A percentile compares a stretch with the other conserved stretches of the same genome.
Evolutionary conservation across 2,888 invertebrate genomes (phyloP).

Genomic region (Caenorhabditis angaria): DNA sequence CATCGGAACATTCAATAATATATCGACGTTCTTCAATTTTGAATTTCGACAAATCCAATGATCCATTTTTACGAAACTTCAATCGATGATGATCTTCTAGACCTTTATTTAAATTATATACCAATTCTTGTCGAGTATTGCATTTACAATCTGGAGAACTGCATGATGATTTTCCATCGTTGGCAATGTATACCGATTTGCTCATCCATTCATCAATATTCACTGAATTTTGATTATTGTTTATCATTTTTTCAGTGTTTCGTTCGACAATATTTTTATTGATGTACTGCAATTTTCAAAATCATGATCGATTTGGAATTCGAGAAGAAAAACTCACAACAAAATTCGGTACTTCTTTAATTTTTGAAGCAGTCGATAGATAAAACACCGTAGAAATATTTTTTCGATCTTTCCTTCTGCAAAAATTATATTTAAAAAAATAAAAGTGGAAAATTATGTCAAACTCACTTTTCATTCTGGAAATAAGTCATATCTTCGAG

Average conservation of each 20-base stretch:
- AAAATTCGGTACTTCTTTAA: not conserved
- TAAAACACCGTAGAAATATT: not conserved
- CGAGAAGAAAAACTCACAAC: not conserved
- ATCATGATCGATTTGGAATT: too few relatives aligned
- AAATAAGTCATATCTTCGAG: not conserved
- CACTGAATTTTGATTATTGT: not conserved
- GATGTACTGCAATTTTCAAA: too few relatives aligned
- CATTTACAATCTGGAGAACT: not conserved
- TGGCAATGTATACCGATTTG: too few relatives aligned
- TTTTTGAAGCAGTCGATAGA: not conserved
- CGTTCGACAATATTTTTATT: not conserved
- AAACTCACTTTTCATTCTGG: not conserved
- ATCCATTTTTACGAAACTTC: too few relatives aligned
- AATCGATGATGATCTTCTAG: not conserved
- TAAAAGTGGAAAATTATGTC: not conserved
- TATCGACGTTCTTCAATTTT: not conserved
- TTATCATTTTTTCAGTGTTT: not conserved
- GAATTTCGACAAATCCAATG: too few relatives aligned
- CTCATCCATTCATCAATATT: not conserved
- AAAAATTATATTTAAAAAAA: not conserved
- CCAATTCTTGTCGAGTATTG: not conserved
- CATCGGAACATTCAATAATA: not conserved
- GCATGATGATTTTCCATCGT: not conserved
- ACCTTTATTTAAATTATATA: not conserved
- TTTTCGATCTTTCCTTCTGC: not conserved